These are phyloP conservation scores for Ochotona curzoniae DNA, from an alignment of 2,113 vertebrate species.

Conservation along the genomic window DNA sequence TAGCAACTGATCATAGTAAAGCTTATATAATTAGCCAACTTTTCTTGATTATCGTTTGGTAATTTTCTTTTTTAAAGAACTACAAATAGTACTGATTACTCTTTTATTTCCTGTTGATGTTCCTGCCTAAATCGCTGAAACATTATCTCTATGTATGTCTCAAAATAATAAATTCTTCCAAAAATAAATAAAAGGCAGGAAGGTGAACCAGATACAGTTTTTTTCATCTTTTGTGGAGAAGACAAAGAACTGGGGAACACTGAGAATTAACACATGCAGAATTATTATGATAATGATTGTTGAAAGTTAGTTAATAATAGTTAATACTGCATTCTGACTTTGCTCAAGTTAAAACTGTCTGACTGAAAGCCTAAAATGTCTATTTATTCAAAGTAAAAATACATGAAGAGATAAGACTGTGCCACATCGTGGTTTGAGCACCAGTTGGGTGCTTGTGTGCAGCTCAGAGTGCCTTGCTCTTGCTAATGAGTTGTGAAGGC, in stretches of 20 bases:
- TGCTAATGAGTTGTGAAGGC: no score
- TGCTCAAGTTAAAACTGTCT: conserved; percentile 21
- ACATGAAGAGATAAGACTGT: no score
- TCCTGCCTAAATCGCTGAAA: conserved; percentile 39
- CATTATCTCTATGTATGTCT: neutral
- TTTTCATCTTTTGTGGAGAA: neutral
- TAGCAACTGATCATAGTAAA: conserved; percentile 33
- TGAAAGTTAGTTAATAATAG: conserved; percentile 3
- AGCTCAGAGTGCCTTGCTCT: no score
- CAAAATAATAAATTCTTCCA: neutral
- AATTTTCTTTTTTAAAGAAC: neutral
- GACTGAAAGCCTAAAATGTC: conserved; percentile 31
- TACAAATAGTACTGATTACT: conserved; percentile 4
- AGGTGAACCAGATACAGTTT: neutral
- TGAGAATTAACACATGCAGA: neutral
- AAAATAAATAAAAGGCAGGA: conserved; percentile 3
- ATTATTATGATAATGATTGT: conserved; percentile 34
- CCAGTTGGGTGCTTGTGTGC: no score
- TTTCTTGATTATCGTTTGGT: neutral
- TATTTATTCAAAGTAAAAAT: neutral
- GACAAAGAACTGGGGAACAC: neutral
- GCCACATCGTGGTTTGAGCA: no score
- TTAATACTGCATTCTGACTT: conserved; percentile 27
- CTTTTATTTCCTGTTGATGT: neutral
- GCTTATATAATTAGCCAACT: conserved; percentile 1